These are phyloP conservation scores for Fissipunctia ypsillon DNA, from an alignment of 2,888 invertebrate genomes.

Conservation along the genomic window DNA sequence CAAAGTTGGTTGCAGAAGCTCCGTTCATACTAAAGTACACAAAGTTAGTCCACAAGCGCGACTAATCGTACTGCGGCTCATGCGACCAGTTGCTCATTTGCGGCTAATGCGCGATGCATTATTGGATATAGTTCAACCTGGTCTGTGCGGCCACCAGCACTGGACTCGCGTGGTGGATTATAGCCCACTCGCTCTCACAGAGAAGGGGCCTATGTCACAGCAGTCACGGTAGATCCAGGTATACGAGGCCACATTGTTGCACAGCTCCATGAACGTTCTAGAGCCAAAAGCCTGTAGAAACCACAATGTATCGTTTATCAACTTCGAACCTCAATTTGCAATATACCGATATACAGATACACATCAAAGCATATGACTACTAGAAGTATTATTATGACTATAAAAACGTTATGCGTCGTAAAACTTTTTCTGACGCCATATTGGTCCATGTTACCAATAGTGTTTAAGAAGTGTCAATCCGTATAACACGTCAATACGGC, in stretches of 20 bases:
- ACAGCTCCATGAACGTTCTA: not conserved
- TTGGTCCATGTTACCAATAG: slow-evolving; percentile 1
- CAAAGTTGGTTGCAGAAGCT: not conserved
- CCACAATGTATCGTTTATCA: not conserved
- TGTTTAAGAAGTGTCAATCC: slow-evolving; percentile 20
- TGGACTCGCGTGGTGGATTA: not conserved
- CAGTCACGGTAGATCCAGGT: not conserved
- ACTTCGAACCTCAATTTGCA: slow-evolving; percentile 18
- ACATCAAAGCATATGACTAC: slow-evolving; percentile 27
- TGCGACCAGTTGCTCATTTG: not conserved
- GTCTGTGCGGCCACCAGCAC: not conserved
- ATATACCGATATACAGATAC: slow-evolving; percentile 2
- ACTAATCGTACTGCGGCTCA: not conserved
- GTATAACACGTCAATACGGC: not conserved
- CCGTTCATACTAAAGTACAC: not conserved
- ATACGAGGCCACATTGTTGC: not conserved
- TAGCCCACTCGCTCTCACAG: not conserved
- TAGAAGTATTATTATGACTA: slow-evolving; percentile 72
- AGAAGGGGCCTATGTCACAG: not conserved
- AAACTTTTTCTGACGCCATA: slow-evolving; percentile 63
- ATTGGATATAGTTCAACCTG: not conserved
- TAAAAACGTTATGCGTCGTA: slow-evolving; percentile 77
- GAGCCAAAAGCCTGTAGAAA: not conserved
- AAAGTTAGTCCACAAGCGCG: not conserved
- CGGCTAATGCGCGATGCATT: not conserved